A percentile compares a stretch with the other conserved stretches of the same genome.
Evolutionary conservation across 2,888 invertebrate species (phyloP).

Genomic region (Miltochrista miniata): DNA sequence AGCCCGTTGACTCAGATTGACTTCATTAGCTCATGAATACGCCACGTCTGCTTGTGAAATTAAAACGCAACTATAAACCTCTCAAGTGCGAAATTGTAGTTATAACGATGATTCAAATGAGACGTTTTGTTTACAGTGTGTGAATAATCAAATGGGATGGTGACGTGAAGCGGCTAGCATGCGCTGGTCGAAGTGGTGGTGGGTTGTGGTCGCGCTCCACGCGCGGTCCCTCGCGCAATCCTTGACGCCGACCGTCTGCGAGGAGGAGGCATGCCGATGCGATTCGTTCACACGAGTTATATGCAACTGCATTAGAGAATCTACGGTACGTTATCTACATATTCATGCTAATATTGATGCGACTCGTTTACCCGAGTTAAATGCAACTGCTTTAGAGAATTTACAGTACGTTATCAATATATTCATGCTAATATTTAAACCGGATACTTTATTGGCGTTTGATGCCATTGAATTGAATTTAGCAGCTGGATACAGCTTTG

Average conservation of each 20-base stretch:
- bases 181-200: slow-evolving; percentile 69
- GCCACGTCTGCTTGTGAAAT: slow-evolving; percentile 22
- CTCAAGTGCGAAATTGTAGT: slow-evolving; percentile 15
- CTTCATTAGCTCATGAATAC: slow-evolving; percentile 39
- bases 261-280: slow-evolving; percentile 82
- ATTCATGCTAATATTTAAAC: background rate
- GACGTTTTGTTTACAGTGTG: slow-evolving; percentile 43
- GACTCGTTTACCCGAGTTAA: slow-evolving; percentile 82
- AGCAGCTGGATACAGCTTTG: no score
- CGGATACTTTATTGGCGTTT: background rate
- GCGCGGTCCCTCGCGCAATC: slow-evolving; percentile 55
- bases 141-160: slow-evolving; percentile 59
- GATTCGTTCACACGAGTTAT: slow-evolving; percentile 82
- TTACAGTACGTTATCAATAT: slow-evolving; percentile 58
- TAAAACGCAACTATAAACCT: slow-evolving; percentile 8
- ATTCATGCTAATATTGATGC: slow-evolving; percentile 51
- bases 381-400: slow-evolving; percentile 80
- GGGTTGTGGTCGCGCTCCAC: slow-evolving; percentile 53
- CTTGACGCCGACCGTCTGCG: slow-evolving; percentile 71
- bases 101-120: slow-evolving; percentile 5
- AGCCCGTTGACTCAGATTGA: slow-evolving; percentile 67
- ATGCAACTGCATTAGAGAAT: slow-evolving; percentile 80
- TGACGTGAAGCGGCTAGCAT: slow-evolving; percentile 69
- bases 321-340: slow-evolving; percentile 62
- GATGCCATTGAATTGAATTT: no score